A percentile compares a stretch with the other conserved stretches of the same genome.
phyloP scores from a whole-genome alignment of 2,113 vertebrate species.

The Caranx melampygus region DNA sequence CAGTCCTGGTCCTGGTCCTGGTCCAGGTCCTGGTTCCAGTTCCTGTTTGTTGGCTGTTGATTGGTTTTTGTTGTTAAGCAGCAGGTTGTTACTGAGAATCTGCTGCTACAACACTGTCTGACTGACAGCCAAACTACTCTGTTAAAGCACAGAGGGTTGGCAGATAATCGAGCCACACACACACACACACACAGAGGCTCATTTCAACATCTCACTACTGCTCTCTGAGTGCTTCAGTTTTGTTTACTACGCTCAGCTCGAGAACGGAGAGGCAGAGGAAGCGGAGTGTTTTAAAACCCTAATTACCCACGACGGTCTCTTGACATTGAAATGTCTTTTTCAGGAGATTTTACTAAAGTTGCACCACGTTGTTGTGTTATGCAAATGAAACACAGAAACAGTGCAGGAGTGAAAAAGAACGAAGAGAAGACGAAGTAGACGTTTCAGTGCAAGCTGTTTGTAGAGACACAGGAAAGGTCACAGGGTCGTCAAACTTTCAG shows the following conservation, averaged over 20 bases:
- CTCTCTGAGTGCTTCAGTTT: neutral
- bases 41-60: no score
- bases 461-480: neutral
- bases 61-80: neutral
- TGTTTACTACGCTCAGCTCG: neutral
- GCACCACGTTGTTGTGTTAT: neutral
- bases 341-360: neutral
- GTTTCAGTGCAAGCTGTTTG: no score
- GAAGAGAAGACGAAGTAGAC: no score
- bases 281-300: neutral
- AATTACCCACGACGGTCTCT: neutral
- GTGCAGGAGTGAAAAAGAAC: no score
- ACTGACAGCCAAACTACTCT: constrained; percentile 3
- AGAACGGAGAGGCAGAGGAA: neutral
- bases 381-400: neutral
- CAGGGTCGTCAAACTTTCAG: neutral
- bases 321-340: neutral
- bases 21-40: no score
- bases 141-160: neutral
- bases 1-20: no score
- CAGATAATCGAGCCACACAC: neutral
- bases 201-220: neutral
- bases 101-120: neutral
- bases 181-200: neutral
- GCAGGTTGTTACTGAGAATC: constrained; percentile 10